These are phyloP conservation scores for Catostomus latipinnis DNA, from an alignment of 2,797 vertebrate species.

Conservation along the genomic window DNA sequence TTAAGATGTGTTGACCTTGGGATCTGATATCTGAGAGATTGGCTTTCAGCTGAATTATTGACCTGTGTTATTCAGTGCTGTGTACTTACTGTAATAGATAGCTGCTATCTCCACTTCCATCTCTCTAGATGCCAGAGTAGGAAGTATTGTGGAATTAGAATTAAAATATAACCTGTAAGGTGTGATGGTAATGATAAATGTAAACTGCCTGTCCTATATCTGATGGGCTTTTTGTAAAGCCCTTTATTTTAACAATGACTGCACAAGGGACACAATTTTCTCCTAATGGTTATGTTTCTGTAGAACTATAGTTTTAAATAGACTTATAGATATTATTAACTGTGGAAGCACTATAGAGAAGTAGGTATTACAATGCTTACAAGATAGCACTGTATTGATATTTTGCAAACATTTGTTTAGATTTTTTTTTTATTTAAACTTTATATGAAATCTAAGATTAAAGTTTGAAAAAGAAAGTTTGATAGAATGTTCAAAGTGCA, in stretches of 20 bases:
- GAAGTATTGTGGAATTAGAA: neutral
- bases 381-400: too few relatives aligned
- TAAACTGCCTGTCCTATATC: neutral
- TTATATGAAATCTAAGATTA: too few relatives aligned
- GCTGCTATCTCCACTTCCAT: conserved; percentile 29
- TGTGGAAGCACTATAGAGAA: too few relatives aligned
- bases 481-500: too few relatives aligned
- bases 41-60: conserved; percentile 56
- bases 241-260: neutral
- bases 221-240: neutral
- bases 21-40: conserved; percentile 43
- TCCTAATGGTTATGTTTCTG: neutral
- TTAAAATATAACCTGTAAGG: neutral
- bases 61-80: conserved; percentile 23
- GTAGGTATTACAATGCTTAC: too few relatives aligned
- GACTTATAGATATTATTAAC: too few relatives aligned
- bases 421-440: too few relatives aligned
- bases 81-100: conserved; percentile 36
- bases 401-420: too few relatives aligned
- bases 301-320: neutral
- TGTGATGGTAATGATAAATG: neutral
- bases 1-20: conserved; percentile 28
- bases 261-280: neutral
- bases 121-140: neutral
- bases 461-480: too few relatives aligned